These are phyloP conservation scores for Falco columbarius DNA, from an alignment of 2,797 vertebrate species.

Conservation along the genomic window DNA sequence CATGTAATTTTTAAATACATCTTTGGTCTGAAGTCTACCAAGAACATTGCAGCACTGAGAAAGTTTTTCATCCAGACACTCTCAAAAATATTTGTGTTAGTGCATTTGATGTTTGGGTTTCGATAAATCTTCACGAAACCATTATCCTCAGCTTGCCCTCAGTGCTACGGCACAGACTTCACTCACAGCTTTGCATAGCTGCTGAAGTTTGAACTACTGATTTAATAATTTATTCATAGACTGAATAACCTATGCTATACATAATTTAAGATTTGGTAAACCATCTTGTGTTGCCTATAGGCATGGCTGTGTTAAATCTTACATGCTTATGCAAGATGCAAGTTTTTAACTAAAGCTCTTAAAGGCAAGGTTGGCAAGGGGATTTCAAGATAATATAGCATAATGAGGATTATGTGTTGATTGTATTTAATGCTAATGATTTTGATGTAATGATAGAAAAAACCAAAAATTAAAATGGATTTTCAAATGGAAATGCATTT, in stretches of 20 bases:
- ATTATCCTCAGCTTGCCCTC: background rate
- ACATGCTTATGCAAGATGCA: background rate
- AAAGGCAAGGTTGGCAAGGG: background rate
- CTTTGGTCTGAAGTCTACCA: constrained; percentile 12
- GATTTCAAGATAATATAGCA: background rate
- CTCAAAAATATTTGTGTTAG: background rate
- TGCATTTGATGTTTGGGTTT: background rate
- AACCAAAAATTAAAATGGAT: background rate
- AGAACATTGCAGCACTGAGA: background rate
- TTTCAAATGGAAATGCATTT: background rate
- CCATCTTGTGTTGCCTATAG: background rate
- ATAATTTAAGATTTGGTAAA: background rate
- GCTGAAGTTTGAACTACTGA: background rate
- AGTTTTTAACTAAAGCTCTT: background rate
- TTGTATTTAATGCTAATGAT: background rate
- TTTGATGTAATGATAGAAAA: background rate
- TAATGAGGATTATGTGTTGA: background rate
- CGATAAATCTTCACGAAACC: background rate
- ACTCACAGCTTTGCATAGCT: background rate
- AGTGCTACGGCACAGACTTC: background rate
- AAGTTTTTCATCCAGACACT: background rate
- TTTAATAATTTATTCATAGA: background rate
- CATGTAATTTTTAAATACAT: constrained; percentile 4
- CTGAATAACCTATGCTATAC: background rate
- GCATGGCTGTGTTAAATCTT: background rate